These are phyloP conservation scores for Andrena chrysosceles DNA, from an alignment of 2,888 invertebrate genomes.

Conservation along the genomic window DNA sequence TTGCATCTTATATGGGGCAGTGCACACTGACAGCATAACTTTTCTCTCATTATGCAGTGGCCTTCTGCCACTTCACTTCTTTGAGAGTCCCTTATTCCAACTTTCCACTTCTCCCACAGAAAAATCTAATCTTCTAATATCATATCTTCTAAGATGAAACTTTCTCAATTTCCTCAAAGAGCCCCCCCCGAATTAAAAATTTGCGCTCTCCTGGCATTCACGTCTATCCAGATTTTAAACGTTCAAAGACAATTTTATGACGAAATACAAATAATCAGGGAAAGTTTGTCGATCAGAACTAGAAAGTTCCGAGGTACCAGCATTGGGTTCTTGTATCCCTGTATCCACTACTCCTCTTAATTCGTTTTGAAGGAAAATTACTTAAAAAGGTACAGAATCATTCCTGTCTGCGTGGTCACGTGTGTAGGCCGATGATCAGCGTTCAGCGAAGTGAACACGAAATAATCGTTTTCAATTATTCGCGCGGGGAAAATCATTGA, in stretches of 20 bases:
- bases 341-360: no score
- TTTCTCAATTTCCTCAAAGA: not conserved
- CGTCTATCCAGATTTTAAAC: no score
- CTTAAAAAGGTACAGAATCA: no score
- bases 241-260: no score
- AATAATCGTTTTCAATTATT: not conserved
- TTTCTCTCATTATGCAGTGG: not conserved
- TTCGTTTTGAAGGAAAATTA: no score
- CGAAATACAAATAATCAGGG: no score
- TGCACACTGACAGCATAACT: not conserved
- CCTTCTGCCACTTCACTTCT: not conserved
- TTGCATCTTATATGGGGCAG: not conserved
- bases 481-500: not conserved
- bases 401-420: no score
- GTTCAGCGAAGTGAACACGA: not conserved
- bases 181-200: not conserved
- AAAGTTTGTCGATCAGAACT: no score
- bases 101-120: not conserved
- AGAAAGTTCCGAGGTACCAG: no score
- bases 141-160: not conserved
- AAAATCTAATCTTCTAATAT: conserved; percentile 4
- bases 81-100: not conserved
- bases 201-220: not conserved
- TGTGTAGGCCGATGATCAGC: no score
- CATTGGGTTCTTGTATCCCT: no score